Percentiles rank a stretch among this genome's conserved stretches.
Conservation (phyloP, 2,113 vertebrate species). For the Salvelinus namaycush region DNA sequence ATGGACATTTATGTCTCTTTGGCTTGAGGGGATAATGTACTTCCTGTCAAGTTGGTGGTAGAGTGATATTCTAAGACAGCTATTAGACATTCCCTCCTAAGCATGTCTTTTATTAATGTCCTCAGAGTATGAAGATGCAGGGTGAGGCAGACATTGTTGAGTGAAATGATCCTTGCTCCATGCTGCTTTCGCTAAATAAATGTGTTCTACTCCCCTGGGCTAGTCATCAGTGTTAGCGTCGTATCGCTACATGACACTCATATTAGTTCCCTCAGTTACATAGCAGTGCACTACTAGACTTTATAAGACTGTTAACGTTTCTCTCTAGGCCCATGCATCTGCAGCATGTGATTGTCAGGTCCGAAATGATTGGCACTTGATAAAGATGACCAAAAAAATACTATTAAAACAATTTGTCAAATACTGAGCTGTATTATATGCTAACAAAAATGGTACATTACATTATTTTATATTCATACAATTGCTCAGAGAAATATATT, state of each 20-base stretch:
- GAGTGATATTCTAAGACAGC: conserved; percentile 60
- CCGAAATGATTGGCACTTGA: too few relatives aligned
- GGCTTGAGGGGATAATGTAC: conserved; percentile 48
- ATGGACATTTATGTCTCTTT: conserved; percentile 29
- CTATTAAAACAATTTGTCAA: too few relatives aligned
- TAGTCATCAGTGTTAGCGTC: conserved; percentile 61
- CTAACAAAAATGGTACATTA: too few relatives aligned
- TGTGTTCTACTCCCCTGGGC: conserved; percentile 63
- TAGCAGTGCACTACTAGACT: conserved; percentile 18
- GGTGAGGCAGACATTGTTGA: conserved; percentile 41
- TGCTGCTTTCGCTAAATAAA: conserved; percentile 60
- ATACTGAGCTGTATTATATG: too few relatives aligned
- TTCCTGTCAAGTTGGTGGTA: conserved; percentile 52
- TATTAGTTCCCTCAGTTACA: conserved; percentile 56
- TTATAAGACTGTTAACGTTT: conserved; percentile 22
- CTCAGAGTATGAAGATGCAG: conserved; percentile 45
- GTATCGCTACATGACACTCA: conserved; percentile 57
- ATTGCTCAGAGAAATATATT: not conserved
- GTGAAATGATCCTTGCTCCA: conserved; percentile 45
- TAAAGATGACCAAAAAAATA: too few relatives aligned
- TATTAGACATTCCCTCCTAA: conserved; percentile 46
- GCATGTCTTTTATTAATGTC: conserved; percentile 35
- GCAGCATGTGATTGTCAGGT: conserved; percentile 6
- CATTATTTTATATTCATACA: too few relatives aligned
- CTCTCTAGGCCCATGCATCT: not conserved